phyloP scores from a whole-genome alignment of 2,113 vertebrate genomes.

The Cygnus buccinator region DNA sequence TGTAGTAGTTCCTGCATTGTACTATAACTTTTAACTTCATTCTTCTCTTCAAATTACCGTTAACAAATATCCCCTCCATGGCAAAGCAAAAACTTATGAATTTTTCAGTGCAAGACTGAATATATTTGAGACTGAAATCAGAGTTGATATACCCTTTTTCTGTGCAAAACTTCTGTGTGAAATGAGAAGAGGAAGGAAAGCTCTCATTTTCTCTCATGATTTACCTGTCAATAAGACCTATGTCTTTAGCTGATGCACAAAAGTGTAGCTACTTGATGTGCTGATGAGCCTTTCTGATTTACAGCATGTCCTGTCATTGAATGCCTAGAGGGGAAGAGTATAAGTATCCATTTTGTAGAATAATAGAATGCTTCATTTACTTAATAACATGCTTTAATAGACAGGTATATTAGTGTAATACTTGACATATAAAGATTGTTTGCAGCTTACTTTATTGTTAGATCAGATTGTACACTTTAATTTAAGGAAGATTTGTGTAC shows the following conservation, averaged over 20 bases:
- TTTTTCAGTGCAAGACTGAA: not conserved
- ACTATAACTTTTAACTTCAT: not conserved
- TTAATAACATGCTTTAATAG: not conserved
- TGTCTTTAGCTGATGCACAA: fast-evolving
- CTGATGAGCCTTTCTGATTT: not conserved
- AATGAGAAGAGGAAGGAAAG: not conserved
- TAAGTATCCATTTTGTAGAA: not conserved
- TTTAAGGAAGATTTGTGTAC: not conserved
- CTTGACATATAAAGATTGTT: not conserved
- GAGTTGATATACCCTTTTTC: not conserved
- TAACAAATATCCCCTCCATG: not conserved
- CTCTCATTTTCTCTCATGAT: not conserved
- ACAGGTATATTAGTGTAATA: not conserved
- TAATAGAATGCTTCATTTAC: constrained; percentile 16
- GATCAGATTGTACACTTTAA: not conserved
- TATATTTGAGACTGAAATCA: not conserved
- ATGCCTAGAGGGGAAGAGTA: not conserved
- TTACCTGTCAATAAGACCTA: not conserved
- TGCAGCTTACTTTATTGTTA: not conserved
- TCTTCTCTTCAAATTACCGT: not conserved
- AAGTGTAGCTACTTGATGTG: not conserved
- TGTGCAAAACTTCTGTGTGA: not conserved
- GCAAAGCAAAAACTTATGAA: not conserved
- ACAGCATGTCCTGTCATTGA: not conserved
- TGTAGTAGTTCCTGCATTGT: not conserved